Conservation (phyloP, 2,888 invertebrate species). For the Lampropteryx suffumata region DNA sequence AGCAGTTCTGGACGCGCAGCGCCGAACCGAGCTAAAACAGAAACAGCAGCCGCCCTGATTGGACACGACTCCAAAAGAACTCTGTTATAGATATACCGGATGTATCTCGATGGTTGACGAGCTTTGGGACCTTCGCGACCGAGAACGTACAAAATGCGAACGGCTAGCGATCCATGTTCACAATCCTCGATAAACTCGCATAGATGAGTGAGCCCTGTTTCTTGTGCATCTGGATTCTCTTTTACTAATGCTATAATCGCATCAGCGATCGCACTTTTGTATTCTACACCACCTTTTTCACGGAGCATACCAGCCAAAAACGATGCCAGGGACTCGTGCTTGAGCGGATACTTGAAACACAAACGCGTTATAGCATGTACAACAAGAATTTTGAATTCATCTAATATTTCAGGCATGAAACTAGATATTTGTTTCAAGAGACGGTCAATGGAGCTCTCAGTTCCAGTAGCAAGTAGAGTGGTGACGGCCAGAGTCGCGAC, state of each 20-base stretch:
- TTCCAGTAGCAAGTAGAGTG: constrained; percentile 98
- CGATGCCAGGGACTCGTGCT: constrained; percentile 97
- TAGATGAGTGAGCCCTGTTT: constrained; percentile 96
- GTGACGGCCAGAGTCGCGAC: constrained; percentile 99
- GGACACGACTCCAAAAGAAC: constrained; percentile 98
- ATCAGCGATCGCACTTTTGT: constrained; percentile 99
- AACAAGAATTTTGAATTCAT: constrained; percentile 99
- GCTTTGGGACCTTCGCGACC: constrained; percentile 99
- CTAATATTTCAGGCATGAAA: constrained; percentile 99
- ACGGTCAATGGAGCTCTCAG: constrained; percentile 98
- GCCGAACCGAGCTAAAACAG: constrained; percentile 98
- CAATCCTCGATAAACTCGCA: constrained; percentile 99
- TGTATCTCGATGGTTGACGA: constrained; percentile 94
- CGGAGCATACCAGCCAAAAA: constrained; percentile 98
- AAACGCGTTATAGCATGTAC: constrained; percentile 95
- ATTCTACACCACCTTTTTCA: constrained; percentile 98
- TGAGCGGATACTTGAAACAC: constrained; percentile 97
- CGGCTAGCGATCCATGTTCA: constrained; percentile 98
- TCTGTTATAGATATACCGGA: constrained; percentile 92
- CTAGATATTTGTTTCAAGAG: constrained; percentile 99
- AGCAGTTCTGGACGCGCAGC: constrained; percentile 89
- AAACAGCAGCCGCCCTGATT: constrained; percentile 98
- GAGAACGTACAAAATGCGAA: constrained; percentile 96
- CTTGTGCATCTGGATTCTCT: constrained; percentile 98
- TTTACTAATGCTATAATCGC: constrained; percentile 98